Evolutionary conservation across 2,797 vertebrate genomes (phyloP).

Genomic region (Ambastaia sidthimunki): DNA sequence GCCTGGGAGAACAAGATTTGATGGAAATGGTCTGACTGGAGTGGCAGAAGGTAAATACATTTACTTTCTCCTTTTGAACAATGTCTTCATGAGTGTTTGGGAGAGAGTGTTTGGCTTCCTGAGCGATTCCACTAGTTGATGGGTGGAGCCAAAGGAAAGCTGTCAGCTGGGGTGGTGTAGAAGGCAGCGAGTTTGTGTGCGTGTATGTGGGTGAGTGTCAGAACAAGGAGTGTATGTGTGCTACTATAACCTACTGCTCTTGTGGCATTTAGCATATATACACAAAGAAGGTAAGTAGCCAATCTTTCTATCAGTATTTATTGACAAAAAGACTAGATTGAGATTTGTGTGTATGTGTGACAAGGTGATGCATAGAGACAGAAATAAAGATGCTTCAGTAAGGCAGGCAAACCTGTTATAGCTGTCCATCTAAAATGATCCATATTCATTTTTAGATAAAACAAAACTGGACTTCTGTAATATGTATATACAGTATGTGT

Average conservation of each 20-base stretch:
- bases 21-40: conserved; percentile 29
- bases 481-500: not conserved
- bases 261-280: conserved; percentile 32
- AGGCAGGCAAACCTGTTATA: conserved; percentile 23
- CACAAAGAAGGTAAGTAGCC: conserved; percentile 48
- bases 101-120: conserved; percentile 57
- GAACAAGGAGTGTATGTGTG: conserved; percentile 48
- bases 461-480: not conserved
- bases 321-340: conserved; percentile 5
- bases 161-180: conserved; percentile 59
- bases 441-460: not conserved
- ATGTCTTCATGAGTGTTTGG: conserved; percentile 27
- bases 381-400: conserved; percentile 30
- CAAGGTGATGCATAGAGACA: conserved; percentile 26
- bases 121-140: conserved; percentile 59
- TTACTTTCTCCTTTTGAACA: conserved; percentile 23
- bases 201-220: conserved; percentile 33
- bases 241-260: conserved; percentile 30
- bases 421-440: not conserved
- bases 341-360: conserved; percentile 4
- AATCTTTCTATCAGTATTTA: conserved; percentile 28
- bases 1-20: conserved; percentile 6
- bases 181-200: conserved; percentile 36
- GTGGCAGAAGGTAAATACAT: conserved; percentile 40
- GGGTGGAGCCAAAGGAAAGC: conserved; percentile 58